These are phyloP conservation scores for Mastomys coucha DNA, from an alignment of 2,113 vertebrate genomes.

Conservation along the genomic window DNA sequence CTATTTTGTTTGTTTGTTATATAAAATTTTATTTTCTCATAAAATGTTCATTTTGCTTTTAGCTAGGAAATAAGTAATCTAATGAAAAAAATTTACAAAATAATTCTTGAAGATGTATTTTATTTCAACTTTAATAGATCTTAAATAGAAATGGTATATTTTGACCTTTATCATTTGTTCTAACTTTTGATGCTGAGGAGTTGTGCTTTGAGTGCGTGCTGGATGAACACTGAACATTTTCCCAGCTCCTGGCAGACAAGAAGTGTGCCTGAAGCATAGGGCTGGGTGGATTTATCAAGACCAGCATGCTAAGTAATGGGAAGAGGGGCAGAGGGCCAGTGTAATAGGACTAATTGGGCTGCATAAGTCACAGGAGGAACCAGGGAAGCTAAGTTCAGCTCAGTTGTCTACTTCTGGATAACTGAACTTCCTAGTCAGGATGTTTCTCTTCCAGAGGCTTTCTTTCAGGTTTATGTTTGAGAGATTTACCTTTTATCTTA, in stretches of 20 bases:
- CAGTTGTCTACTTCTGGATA: neutral
- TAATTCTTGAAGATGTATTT: neutral
- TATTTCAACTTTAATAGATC: neutral
- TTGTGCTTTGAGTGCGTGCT: neutral
- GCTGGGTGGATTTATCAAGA: neutral
- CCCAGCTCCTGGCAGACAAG: neutral
- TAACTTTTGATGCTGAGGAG: neutral
- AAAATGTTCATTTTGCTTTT: neutral
- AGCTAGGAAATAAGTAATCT: neutral
- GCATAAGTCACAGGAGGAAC: neutral
- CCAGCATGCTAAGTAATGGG: neutral
- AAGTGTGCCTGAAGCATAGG: neutral
- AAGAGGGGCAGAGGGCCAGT: neutral
- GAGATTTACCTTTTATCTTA: neutral
- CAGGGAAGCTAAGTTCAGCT: neutral
- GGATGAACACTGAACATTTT: neutral
- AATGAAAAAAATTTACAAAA: constrained; percentile 33
- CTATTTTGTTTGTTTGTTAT: neutral
- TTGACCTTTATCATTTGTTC: neutral
- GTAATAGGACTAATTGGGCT: neutral
- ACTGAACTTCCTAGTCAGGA: neutral
- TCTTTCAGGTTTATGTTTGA: neutral
- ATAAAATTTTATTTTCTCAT: constrained; percentile 44
- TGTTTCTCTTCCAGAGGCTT: neutral
- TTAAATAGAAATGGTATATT: neutral